Evolutionary conservation across 2,113 vertebrate genomes (phyloP), one percentile per base, ranked within the genome.

Genomic region (Dascyllus trimaculatus): DNA sequence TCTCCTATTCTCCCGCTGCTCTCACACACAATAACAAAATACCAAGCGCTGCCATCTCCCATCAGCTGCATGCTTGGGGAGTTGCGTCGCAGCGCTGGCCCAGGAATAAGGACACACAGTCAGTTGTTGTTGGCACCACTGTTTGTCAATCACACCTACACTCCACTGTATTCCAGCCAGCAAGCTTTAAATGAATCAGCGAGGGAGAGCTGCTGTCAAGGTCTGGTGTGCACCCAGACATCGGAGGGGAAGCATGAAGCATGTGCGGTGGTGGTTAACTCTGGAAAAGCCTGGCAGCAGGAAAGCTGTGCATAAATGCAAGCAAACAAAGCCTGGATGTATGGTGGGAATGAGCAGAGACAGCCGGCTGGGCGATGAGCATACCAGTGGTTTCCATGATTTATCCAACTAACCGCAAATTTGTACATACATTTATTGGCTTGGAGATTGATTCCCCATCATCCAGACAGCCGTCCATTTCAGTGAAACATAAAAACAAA

Each of bases 11-110:
- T 78, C 73, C 26, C 17, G 5, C 65, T 53, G 0, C 70, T 57
- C 83, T 80, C 35, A 32, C 52, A 69, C 81, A 89, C 83, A 91
- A 85, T 83, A 83, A 82, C 85, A 81, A 87, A 90, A 89, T 78
- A 89, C 88, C 82, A 73, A 81, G 89, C 76, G 14, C 86, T 85
- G 86, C 89, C 90, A 81, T 89, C 82, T 86, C 90, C 72, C 83
- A 73, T 92, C 85, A 84, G 78, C 86, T 57, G 86, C 73, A 57
- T 66, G 75, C 74, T 78, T 14, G 77, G 71, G 65, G 62, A 85
- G 77, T 48, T 60, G 66, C 45, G 46, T 72, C 13, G 70, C 81
- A 54, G 63, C 15, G 11, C 32, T 29, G 59, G 69, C 77, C 76
- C 25, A 38, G 25, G 51, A 82, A 75, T 82, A 69, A 85, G 78